A percentile compares a stretch with the other conserved stretches of the same genome.
Conservation (phyloP, 2,888 invertebrate species). For the Kuschelorhynchus macadamiae region DNA sequence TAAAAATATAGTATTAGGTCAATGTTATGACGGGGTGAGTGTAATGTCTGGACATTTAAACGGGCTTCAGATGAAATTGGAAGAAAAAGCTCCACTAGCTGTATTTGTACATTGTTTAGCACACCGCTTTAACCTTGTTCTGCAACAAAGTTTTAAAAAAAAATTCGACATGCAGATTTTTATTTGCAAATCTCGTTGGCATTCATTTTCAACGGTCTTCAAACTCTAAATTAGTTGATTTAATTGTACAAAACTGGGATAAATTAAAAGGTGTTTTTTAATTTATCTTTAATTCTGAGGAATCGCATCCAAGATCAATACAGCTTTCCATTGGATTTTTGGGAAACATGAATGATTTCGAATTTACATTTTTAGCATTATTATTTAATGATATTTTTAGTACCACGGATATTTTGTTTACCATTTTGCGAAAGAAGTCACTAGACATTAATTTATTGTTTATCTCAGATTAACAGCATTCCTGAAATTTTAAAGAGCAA, state of each 20-base stretch:
- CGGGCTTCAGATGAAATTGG: conserved; percentile 41
- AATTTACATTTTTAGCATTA: conserved; percentile 50
- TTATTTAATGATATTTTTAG: conserved; percentile 51
- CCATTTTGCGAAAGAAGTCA: conserved; percentile 14
- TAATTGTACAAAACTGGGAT: conserved; percentile 48
- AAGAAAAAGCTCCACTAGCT: conserved; percentile 45
- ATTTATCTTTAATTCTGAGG: conserved; percentile 38
- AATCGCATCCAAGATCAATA: conserved; percentile 46
- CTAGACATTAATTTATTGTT: too few relatives aligned
- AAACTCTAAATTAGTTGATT: conserved; percentile 44
- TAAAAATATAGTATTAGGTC: conserved; percentile 46
- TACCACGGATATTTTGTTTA: conserved; percentile 42
- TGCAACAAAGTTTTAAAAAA: conserved; percentile 3
- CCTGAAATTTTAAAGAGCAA: conserved; percentile 14
- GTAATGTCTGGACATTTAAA: too few relatives aligned
- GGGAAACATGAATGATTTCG: conserved; percentile 49
- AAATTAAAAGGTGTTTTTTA: conserved; percentile 49
- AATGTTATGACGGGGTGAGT: too few relatives aligned
- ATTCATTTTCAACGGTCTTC: conserved; percentile 41
- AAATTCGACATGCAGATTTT: conserved; percentile 48
- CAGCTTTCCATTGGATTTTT: conserved; percentile 46
- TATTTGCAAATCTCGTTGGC: conserved; percentile 21
- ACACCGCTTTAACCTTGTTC: conserved; percentile 28
- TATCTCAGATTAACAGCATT: conserved; percentile 37
- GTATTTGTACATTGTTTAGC: conserved; percentile 16